Percentiles rank a stretch among this genome's conserved stretches.
phyloP scores from a whole-genome alignment of 1,140 invertebrate species.

The Apis cerana region DNA sequence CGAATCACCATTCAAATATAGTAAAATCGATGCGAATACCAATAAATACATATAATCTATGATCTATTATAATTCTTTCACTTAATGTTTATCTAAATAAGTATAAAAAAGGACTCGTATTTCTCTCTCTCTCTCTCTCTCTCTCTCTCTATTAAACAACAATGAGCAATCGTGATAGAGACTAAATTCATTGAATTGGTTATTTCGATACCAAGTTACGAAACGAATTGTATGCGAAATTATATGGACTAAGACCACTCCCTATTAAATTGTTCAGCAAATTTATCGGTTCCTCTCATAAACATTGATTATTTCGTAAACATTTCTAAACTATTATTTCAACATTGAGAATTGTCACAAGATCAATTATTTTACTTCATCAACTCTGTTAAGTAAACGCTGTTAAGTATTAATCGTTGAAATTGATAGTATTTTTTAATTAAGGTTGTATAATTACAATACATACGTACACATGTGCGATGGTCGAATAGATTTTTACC shows the following conservation, averaged over 20 bases:
- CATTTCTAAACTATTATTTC: not conserved
- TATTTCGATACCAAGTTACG: not conserved
- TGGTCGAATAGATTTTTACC: not conserved
- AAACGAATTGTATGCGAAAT: not conserved
- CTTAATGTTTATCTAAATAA: not conserved
- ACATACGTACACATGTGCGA: not conserved
- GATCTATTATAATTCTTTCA: not conserved
- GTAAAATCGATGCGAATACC: not conserved
- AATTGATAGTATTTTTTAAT: not conserved
- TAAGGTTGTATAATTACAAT: not conserved
- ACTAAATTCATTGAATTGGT: not conserved
- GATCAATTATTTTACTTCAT: not conserved
- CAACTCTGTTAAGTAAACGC: not conserved
- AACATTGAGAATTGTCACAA: not conserved
- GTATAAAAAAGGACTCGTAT: not conserved
- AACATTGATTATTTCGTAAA: not conserved
- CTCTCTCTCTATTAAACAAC: not conserved
- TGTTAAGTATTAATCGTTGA: not conserved
- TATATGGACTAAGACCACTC: slow-evolving; percentile 9
- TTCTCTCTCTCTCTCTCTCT: not conserved
- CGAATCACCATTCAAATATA: not conserved
- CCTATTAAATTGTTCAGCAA: not conserved
- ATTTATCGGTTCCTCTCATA: not conserved
- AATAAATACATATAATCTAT: not conserved
- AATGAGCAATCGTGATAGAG: not conserved